phyloP scores from a whole-genome alignment of 2,113 vertebrate genomes.

The Pavo muticus region DNA sequence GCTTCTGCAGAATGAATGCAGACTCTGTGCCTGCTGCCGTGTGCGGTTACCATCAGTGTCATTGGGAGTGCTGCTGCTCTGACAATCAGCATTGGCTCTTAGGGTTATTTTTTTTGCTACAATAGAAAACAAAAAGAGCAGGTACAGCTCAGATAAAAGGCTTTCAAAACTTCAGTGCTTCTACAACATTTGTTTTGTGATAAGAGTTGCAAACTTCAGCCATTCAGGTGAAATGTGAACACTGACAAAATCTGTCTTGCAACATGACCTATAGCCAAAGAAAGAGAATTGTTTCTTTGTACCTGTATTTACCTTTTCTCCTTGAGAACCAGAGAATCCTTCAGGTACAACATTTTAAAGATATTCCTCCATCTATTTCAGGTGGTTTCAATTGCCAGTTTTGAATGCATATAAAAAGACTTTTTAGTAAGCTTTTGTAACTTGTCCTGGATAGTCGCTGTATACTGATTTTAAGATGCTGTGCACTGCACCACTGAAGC shows the following conservation, averaged over 20 bases:
- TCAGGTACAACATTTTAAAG: background rate
- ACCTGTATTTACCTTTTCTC: background rate
- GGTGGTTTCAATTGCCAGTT: background rate
- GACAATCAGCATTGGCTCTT: background rate
- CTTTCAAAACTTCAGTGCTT: background rate
- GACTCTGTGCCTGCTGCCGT: background rate
- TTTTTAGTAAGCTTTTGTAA: background rate
- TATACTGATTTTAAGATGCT: background rate
- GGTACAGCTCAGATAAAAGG: background rate
- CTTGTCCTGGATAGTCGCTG: background rate
- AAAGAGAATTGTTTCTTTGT: background rate
- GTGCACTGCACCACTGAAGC: background rate
- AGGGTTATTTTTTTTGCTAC: background rate
- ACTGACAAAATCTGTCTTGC: background rate
- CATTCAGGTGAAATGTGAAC: background rate
- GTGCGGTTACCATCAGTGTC: background rate
- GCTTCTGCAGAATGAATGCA: background rate
- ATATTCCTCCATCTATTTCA: background rate
- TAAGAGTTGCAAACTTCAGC: conserved; percentile 13
- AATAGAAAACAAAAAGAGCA: background rate
- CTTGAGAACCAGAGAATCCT: background rate
- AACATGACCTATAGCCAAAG: background rate
- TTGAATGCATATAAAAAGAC: background rate
- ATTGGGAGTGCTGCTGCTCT: background rate
- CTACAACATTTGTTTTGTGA: background rate